Percentiles rank a stretch among this genome's conserved stretches.
Evolutionary conservation across 2,797 vertebrate species (phyloP).

Genomic region (Rhodeus uyekii): DNA sequence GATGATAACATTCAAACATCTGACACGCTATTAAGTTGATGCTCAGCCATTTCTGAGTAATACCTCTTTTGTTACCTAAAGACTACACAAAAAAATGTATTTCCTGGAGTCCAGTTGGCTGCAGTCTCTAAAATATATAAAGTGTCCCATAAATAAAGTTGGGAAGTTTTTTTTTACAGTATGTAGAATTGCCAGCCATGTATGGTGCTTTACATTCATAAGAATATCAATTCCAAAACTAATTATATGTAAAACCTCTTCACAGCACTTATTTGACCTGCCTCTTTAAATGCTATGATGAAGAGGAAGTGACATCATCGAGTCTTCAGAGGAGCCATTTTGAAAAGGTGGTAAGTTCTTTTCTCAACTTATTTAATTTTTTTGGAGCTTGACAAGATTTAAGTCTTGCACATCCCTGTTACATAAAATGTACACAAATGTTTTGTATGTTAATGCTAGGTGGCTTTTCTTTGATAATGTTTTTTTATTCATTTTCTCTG

Average conservation of each 20-base stretch:
- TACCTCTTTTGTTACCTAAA: slow-evolving; percentile 45
- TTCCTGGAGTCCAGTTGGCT: slow-evolving; percentile 35
- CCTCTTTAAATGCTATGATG: too few species aligned
- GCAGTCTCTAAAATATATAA: not conserved
- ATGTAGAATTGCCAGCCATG: not conserved
- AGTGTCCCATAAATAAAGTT: slow-evolving; percentile 8
- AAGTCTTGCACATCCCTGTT: too few species aligned
- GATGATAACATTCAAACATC: slow-evolving; percentile 51
- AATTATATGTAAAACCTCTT: too few species aligned
- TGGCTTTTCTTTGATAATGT: too few species aligned
- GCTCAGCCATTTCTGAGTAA: slow-evolving; percentile 44
- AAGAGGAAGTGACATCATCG: too few species aligned
- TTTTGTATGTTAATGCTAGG: too few species aligned
- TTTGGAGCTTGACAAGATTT: too few species aligned
- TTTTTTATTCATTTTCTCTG: slow-evolving; percentile 17
- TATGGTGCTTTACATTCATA: not conserved
- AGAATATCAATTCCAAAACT: not conserved
- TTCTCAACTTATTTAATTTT: too few species aligned
- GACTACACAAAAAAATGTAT: slow-evolving; percentile 59
- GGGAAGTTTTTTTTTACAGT: not conserved
- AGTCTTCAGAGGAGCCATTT: too few species aligned
- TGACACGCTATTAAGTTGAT: slow-evolving; percentile 38
- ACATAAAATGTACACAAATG: too few species aligned
- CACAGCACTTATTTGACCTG: too few species aligned
- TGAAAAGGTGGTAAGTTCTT: too few species aligned